phyloP scores from a whole-genome alignment of 64 coral and sea anemone species.

The Montipora capricornis region DNA sequence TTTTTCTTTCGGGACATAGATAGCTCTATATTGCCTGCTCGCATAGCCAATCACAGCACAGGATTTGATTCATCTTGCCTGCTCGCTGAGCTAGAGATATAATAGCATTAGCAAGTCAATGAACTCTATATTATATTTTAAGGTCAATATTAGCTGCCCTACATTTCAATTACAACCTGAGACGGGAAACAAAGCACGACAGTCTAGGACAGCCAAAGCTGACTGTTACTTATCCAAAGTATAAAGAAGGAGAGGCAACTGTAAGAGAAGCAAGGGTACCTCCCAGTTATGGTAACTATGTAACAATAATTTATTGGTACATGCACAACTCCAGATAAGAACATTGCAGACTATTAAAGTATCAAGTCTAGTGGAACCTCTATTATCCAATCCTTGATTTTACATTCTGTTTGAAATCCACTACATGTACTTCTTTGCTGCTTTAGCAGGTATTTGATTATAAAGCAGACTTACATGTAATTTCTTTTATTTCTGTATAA shows the following conservation, averaged over 20 bases:
- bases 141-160: constrained; percentile 33
- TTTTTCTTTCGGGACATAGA: too few relatives aligned
- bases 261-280: not conserved
- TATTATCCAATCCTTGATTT: not conserved
- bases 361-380: not conserved
- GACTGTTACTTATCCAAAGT: not conserved
- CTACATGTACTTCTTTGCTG: too few relatives aligned
- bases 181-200: constrained; percentile 6
- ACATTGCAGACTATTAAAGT: not conserved
- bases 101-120: not conserved
- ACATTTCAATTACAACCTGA: constrained; percentile 51
- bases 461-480: not conserved
- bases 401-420: too few relatives aligned
- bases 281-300: not conserved
- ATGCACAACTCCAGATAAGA: not conserved
- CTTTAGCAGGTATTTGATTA: too few relatives aligned
- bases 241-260: not conserved
- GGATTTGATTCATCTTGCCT: not conserved
- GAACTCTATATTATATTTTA: not conserved
- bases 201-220: not conserved
- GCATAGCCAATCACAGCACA: not conserved
- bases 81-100: too few relatives aligned
- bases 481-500: not conserved
- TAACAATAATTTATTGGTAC: not conserved
- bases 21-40: too few relatives aligned